phyloP scores from a whole-genome alignment of 2,888 invertebrate species.

The Drosophila stalkeri region DNA sequence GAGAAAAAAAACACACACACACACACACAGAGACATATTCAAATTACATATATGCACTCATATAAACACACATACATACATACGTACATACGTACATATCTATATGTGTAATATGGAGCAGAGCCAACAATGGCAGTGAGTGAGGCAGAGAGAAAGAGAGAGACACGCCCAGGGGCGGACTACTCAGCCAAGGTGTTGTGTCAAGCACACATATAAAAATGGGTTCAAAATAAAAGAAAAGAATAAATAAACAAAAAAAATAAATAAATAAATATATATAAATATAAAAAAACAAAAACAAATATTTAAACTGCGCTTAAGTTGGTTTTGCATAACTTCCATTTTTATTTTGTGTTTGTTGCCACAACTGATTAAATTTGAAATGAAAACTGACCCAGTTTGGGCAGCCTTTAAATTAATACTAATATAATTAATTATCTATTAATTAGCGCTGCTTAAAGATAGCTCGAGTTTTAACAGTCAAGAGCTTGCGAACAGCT shows the following conservation, averaged over 20 bases:
- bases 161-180: conserved; percentile 66
- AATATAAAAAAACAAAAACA: background rate
- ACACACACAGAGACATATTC: background rate
- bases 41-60: conserved; percentile 10
- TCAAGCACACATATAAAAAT: conserved; percentile 21
- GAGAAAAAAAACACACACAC: conserved; percentile 37
- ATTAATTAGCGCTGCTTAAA: conserved; percentile 3
- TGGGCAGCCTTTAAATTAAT: background rate
- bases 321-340: background rate
- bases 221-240: conserved; percentile 8
- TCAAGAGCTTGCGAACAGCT: background rate
- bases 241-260: background rate
- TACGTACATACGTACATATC: background rate
- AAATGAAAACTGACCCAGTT: conserved; percentile 2
- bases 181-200: conserved; percentile 37
- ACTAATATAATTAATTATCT: conserved; percentile 2
- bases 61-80: background rate
- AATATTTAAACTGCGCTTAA: background rate
- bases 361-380: background rate
- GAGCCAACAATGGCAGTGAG: conserved; percentile 66
- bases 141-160: conserved; percentile 54
- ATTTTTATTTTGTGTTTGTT: conserved; percentile 1
- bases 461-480: background rate
- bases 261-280: background rate
- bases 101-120: conserved; percentile 66